Conservation (phyloP, 2,113 vertebrate genomes). For the Henicopernis longicauda region DNA sequence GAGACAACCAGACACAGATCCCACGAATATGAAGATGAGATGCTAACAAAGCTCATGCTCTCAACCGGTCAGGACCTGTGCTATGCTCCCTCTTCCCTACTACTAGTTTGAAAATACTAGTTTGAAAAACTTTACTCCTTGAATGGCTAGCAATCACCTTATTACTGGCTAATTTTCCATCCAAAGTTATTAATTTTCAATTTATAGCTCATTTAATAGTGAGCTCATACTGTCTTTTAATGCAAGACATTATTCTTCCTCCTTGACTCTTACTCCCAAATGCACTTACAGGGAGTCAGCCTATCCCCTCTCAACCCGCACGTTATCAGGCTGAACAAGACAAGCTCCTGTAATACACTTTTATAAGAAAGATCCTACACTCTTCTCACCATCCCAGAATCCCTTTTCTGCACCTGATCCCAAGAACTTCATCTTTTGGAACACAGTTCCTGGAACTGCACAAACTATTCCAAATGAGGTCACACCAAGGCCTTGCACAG, state of each 20-base stretch:
- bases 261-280: neutral
- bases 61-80: accelerated
- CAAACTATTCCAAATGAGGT: neutral
- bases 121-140: neutral
- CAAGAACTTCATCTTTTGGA: neutral
- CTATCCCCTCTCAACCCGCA: neutral
- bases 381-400: neutral
- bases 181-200: neutral
- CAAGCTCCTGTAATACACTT: neutral
- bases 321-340: neutral
- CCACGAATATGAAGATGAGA: accelerated
- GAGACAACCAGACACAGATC: neutral
- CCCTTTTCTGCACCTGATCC: neutral
- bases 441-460: neutral
- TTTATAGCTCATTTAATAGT: neutral
- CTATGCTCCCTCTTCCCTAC: neutral
- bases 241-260: neutral
- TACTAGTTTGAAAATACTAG: neutral
- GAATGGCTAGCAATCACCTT: neutral
- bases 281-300: neutral
- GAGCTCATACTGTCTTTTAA: neutral
- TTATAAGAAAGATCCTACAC: neutral
- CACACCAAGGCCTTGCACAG: neutral
- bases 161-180: neutral
- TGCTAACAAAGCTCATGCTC: neutral